Evolutionary conservation across 2,113 vertebrate genomes (phyloP), one percentile per base, ranked within the genome.

Genomic region (Thalassoma bifasciatum): DNA sequence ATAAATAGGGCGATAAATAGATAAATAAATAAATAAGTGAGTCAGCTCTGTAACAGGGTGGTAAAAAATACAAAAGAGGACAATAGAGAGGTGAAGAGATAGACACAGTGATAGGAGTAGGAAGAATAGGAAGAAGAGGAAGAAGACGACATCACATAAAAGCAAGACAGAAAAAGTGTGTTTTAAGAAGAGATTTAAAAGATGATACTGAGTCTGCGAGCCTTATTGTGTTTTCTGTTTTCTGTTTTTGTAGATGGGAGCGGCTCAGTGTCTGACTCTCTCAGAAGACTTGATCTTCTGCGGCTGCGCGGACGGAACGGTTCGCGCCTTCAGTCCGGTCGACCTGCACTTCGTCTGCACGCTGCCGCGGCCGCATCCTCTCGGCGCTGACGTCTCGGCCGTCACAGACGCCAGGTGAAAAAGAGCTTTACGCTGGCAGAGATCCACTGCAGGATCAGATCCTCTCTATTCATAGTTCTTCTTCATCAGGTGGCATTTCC

Each of bases 211-310:
- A n/a, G n/a, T n/a, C n/a, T n/a, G n/a, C n/a, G n/a, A n/a, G n/a
- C n/a, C n/a, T n/a, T n/a, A n/a, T n/a, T n/a, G n/a, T n/a, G n/a
- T n/a, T n/a, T n/a, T n/a, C n/a, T 0, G 0, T 63, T 38, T 60
- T 34, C 1, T 79, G 46, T 42, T 2, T n/a, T 40, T 66, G 19
- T 60, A 94, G 93, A 91, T 83, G 2, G 77, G 84, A 12, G n/a
- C 74, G 71, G 91, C 93, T 30, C 84, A 83, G 37, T 86, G 96
- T 77, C 95, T 99, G 83, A 95, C 95, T 14, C 94, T 99, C 80
- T 97, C 94, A 19, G 96, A 96, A 0, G 95, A 97, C 30, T 91
- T 95, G 86, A 96, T 99, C 91, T 99, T 99, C 93, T 99, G 97
- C 16, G 97, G 96, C 79, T 96, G 97, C 0, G 95, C 96, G 0